These are phyloP conservation scores for Bubalus kerabau DNA, from an alignment of 2,113 vertebrate genomes.

Conservation along the genomic window DNA sequence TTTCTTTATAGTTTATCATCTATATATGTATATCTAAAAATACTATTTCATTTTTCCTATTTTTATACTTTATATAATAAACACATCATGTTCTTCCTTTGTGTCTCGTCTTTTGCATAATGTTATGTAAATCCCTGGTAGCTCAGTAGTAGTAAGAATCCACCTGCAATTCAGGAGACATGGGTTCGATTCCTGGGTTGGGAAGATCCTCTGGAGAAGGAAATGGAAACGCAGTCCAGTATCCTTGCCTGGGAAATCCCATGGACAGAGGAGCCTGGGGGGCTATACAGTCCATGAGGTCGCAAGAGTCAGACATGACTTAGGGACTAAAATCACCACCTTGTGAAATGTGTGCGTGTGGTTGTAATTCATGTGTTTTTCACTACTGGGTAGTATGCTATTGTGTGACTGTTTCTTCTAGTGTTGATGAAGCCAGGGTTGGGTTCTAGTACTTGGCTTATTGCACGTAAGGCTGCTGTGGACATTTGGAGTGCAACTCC, in stretches of 20 bases:
- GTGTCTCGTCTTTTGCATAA: not conserved
- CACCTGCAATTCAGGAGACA: not conserved
- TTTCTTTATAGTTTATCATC: not conserved
- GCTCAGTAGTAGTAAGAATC: not conserved
- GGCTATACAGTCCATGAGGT: not conserved
- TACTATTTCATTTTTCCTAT: not conserved
- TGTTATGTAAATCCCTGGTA: not conserved
- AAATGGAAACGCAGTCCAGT: not conserved
- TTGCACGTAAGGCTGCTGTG: not conserved
- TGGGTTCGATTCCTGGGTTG: not conserved
- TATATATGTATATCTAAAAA: not conserved
- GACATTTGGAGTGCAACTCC: not conserved
- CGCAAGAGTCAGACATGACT: not conserved
- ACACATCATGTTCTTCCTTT: not conserved
- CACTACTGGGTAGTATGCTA: not conserved
- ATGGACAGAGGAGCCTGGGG: not conserved
- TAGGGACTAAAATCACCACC: not conserved
- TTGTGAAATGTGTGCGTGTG: not conserved
- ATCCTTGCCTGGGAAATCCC: not conserved
- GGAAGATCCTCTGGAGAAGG: not conserved
- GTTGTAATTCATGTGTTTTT: not conserved
- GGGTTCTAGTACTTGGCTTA: not conserved
- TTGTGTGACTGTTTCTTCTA: not conserved
- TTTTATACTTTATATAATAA: not conserved
- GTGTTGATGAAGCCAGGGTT: not conserved